Base-by-base conservation (phyloP, 2,113 vertebrate genomes). In the Donacobius atricapilla region DNA sequence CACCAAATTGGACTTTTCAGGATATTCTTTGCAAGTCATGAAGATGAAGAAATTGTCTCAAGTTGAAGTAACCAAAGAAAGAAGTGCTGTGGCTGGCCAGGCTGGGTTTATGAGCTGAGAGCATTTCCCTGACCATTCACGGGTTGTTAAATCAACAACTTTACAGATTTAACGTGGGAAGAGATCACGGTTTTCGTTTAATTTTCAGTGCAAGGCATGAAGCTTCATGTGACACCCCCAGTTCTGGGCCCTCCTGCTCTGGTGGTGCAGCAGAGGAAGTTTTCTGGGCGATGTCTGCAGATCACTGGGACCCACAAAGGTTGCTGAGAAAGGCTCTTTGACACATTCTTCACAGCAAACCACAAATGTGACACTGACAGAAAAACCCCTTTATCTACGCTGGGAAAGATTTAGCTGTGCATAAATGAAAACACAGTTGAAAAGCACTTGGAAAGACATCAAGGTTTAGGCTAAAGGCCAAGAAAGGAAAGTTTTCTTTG, bases 371-470 rank as follows among this genome's bases (percentile, higher is more conserved):
- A 85, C 88, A 60, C 2, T 37, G 78, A 56, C 53, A 17, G 63
- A 91, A 79, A 64, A 83, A 60, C 1, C 3, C 21, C 22, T 51
- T 21, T 82, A 11, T 94, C 57, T 93, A 64, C 70, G 85, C 31
- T 83, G 84, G 66, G 48, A 83, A 91, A 87, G 37, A 60, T 60
- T 79, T 9, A 76, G 61, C 53, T 72, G 75, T 7, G 44, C 44
- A 31, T 64, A 87, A 91, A 90, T 40, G 65, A 94, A 93, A 87
- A 54, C 53, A 51, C 63, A 44, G 51, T 64, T 6, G 22, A 91
- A 79, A 84, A 84, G 35, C n/a, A 12, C 31, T 95, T 94, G 57
- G 86, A 96, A 78, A 58, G 33, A 64, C 56, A 93, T 92, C 86
- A 93, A 94, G 92, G 92, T 90, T 92, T 31, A 47, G 84, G 53